phyloP scores from a whole-genome alignment of 2,888 invertebrate species.

The Ennomos quercinarius region DNA sequence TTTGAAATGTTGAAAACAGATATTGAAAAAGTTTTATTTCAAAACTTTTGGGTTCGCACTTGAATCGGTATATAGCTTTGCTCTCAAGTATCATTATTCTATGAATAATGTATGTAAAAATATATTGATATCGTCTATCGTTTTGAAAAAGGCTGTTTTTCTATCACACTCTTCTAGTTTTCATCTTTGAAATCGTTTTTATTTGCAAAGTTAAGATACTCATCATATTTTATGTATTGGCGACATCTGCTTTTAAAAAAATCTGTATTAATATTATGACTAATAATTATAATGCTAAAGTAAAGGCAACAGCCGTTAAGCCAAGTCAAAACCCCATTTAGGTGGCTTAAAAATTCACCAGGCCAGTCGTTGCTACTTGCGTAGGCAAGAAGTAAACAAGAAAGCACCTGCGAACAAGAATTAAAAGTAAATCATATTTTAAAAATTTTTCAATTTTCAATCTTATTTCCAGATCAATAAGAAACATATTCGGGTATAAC shows the following conservation, averaged over 20 bases:
- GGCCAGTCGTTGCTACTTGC: too few relatives aligned
- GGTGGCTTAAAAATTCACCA: too few relatives aligned
- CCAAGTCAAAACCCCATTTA: too few relatives aligned
- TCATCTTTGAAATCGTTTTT: not conserved
- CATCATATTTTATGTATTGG: too few relatives aligned
- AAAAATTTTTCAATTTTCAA: not conserved
- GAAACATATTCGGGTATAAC: slow-evolving; percentile 79
- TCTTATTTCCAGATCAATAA: slow-evolving; percentile 65
- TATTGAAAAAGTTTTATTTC: slow-evolving; percentile 33
- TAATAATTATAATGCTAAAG: too few relatives aligned
- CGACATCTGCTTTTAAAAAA: too few relatives aligned
- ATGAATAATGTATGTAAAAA: slow-evolving; percentile 19
- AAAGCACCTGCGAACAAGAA: too few relatives aligned
- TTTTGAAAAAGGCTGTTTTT: not conserved
- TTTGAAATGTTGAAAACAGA: slow-evolving; percentile 21
- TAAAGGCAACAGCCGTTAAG: too few relatives aligned
- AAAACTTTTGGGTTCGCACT: slow-evolving; percentile 23
- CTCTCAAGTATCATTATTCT: slow-evolving; percentile 8
- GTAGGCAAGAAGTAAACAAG: too few relatives aligned
- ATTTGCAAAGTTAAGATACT: too few relatives aligned
- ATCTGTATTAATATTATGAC: too few relatives aligned
- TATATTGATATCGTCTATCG: not conserved
- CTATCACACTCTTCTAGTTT: slow-evolving; percentile 7
- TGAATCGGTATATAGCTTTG: slow-evolving; percentile 20
- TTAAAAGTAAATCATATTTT: too few relatives aligned